phyloP scores from a whole-genome alignment of 2,888 invertebrate species.

The Trissolcus brochymenae region DNA sequence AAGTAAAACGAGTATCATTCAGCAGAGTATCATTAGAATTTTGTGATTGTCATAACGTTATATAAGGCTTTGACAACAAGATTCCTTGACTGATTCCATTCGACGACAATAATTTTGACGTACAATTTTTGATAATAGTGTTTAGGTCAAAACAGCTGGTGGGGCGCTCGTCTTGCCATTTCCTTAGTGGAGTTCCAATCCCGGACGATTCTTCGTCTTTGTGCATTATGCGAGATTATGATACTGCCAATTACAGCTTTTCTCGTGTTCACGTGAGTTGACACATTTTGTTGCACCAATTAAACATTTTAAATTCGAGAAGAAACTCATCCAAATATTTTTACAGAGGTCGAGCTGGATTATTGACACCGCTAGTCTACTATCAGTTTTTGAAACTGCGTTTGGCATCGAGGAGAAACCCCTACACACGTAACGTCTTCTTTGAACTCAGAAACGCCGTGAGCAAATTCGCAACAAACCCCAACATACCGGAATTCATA shows the following conservation, averaged over 20 bases:
- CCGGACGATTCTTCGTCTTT: conserved; percentile 90
- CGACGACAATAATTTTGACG: conserved; percentile 29
- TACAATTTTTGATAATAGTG: conserved; percentile 79
- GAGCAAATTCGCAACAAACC: conserved; percentile 83
- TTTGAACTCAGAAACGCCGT: conserved; percentile 87
- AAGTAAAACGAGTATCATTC: conserved; percentile 78
- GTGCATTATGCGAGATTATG: conserved; percentile 95
- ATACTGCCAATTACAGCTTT: conserved; percentile 89
- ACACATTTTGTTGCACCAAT: not conserved
- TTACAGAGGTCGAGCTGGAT: conserved; percentile 90
- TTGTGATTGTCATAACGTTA: conserved; percentile 29
- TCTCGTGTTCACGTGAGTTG: conserved; percentile 90
- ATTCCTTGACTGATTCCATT: conserved; percentile 19
- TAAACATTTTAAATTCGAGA: no score
- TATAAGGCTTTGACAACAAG: conserved; percentile 24
- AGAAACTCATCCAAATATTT: not conserved
- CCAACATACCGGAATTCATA: conserved; percentile 83
- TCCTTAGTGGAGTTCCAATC: conserved; percentile 94
- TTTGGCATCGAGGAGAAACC: conserved; percentile 96
- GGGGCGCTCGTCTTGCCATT: conserved; percentile 90
- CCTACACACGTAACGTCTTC: conserved; percentile 95
- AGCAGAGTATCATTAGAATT: conserved; percentile 35
- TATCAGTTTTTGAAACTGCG: conserved; percentile 96
- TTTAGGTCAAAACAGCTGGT: conserved; percentile 93
- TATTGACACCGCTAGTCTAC: conserved; percentile 96